phyloP scores from a whole-genome alignment of 2,113 vertebrate species.

The Tympanuchus pallidicinctus region DNA sequence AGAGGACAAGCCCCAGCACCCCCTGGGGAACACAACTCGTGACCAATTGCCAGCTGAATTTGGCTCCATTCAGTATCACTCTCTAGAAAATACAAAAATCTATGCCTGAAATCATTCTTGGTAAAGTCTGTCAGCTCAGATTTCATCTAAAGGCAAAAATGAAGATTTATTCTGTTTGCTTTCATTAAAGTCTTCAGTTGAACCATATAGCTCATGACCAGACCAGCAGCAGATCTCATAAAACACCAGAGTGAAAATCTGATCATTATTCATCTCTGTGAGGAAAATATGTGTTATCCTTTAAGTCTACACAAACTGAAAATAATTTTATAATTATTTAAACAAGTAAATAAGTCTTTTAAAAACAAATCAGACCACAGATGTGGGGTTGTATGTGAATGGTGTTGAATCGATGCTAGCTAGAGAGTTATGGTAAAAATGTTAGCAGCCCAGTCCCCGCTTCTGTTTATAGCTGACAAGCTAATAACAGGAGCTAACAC shows the following conservation, averaged over 20 bases:
- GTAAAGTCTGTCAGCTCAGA: neutral
- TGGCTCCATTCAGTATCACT: no score
- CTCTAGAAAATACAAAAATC: neutral
- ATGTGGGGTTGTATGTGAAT: neutral
- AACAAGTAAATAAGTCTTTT: neutral
- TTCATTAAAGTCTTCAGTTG: neutral
- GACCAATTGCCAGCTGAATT: no score
- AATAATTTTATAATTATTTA: neutral
- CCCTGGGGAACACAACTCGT: no score
- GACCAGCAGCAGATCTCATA: neutral
- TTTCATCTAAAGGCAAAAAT: neutral
- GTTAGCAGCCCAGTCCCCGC: neutral
- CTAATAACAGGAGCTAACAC: neutral
- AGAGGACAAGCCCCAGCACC: no score
- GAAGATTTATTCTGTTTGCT: neutral
- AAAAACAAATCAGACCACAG: neutral
- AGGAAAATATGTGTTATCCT: neutral
- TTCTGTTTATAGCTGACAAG: neutral
- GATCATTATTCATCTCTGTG: neutral
- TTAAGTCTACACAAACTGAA: neutral
- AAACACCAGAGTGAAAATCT: neutral
- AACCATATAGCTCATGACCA: neutral
- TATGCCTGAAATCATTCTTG: neutral
- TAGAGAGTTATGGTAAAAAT: neutral
- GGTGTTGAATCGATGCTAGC: neutral